A percentile compares a stretch with the other conserved stretches of the same genome.
Evolutionary conservation across 2,888 invertebrate species (phyloP).

Genomic region (Pristionchus entomophagus): DNA sequence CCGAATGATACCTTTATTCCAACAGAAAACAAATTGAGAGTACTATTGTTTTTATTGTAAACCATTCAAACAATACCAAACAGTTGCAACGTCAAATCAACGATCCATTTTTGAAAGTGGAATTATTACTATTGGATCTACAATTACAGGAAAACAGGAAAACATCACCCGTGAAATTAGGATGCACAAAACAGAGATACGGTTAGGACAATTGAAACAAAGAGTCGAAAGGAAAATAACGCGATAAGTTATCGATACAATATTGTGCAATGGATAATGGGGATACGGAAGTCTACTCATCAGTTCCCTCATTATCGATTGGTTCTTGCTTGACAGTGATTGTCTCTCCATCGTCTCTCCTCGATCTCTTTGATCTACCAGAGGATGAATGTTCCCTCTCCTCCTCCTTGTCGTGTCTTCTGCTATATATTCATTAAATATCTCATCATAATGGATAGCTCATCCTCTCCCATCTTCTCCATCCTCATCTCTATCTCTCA

Average conservation of each 20-base stretch:
- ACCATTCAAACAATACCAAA: background rate
- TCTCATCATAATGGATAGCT: background rate
- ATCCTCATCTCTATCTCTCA: background rate
- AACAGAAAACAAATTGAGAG: background rate
- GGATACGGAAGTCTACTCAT: background rate
- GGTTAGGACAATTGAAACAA: background rate
- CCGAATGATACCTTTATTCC: conserved; percentile 13
- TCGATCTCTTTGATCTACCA: conserved; percentile 12
- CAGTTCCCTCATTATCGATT: background rate
- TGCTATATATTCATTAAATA: background rate
- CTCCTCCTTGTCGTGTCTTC: conserved; percentile 36
- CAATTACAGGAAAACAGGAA: background rate
- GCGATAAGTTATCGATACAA: conserved; percentile 11
- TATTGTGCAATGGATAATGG: background rate
- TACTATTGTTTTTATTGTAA: background rate
- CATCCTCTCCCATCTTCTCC: background rate
- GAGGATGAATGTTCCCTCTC: conserved; percentile 1
- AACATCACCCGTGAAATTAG: conserved; percentile 6
- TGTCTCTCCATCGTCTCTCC: background rate
- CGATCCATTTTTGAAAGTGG: background rate
- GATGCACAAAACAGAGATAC: conserved; percentile 6
- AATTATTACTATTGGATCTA: conserved; percentile 33
- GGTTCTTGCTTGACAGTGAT: conserved; percentile 17
- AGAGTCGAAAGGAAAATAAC: background rate
- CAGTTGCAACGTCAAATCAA: conserved; percentile 21